These are phyloP conservation scores for Macrosiphum euphorbiae DNA, from an alignment of 2,888 invertebrate species.

Conservation along the genomic window DNA sequence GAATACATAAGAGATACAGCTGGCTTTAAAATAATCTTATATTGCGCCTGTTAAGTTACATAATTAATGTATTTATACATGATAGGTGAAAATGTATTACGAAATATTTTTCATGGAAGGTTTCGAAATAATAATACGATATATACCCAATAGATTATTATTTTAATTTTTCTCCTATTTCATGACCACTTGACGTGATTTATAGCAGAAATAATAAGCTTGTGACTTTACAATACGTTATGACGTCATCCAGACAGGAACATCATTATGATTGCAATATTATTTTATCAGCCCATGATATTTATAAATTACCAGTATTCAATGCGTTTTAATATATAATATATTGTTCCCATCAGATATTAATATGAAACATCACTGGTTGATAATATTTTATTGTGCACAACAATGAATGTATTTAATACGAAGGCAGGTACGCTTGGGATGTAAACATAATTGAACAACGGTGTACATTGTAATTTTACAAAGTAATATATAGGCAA, in stretches of 20 bases:
- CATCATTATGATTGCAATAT: background rate
- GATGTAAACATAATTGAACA: background rate
- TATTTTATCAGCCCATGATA: background rate
- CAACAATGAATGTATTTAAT: background rate
- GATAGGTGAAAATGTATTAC: background rate
- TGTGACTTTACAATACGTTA: background rate
- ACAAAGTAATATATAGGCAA: background rate
- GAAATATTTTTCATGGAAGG: background rate
- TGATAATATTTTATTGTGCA: background rate
- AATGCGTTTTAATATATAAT: background rate
- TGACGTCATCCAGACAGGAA: background rate
- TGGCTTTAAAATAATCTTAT: background rate
- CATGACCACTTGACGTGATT: background rate
- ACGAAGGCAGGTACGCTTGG: background rate
- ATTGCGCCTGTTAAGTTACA: background rate
- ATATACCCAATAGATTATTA: background rate
- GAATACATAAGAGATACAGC: background rate
- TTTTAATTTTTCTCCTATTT: background rate
- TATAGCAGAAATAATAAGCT: background rate
- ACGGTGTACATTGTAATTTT: background rate
- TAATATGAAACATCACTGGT: background rate
- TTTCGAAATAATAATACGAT: background rate
- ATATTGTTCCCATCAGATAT: background rate
- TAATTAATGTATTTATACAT: background rate
- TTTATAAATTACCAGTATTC: background rate